Percentiles rank a stretch among this genome's conserved stretches.
phyloP scores from a whole-genome alignment of 2,888 invertebrate species.

The Leucophora obtusa region DNA sequence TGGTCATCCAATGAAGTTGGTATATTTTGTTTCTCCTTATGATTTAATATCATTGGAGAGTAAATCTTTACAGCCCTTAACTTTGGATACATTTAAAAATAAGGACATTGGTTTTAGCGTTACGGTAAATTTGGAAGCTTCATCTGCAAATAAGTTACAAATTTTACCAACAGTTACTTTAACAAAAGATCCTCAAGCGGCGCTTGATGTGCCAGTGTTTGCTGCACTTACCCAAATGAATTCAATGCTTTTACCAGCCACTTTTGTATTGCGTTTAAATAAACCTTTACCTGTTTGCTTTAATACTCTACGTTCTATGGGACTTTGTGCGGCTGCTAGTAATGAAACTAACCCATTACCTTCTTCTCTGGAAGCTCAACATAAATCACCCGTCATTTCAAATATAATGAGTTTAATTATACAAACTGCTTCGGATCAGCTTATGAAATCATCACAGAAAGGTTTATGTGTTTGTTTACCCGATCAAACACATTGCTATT shows the following conservation, averaged over 20 bases:
- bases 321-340: slow-evolving; percentile 69
- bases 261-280: slow-evolving; percentile 89
- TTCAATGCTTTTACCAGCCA: slow-evolving; percentile 93
- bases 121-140: slow-evolving; percentile 93
- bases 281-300: slow-evolving; percentile 92
- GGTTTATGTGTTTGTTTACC: slow-evolving; percentile 94
- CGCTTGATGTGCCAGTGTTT: slow-evolving; percentile 87
- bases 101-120: slow-evolving; percentile 90
- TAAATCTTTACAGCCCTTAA: slow-evolving; percentile 86
- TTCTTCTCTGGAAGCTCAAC: slow-evolving; percentile 41
- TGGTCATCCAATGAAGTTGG: slow-evolving; percentile 95
- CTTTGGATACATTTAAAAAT: slow-evolving; percentile 84
- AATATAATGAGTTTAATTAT: slow-evolving; percentile 83
- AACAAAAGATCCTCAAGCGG: slow-evolving; percentile 76
- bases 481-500: slow-evolving; percentile 96
- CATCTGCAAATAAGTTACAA: slow-evolving; percentile 85
- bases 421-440: slow-evolving; percentile 87
- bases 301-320: slow-evolving; percentile 84
- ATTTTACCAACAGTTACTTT: slow-evolving; percentile 75
- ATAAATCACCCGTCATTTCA: slow-evolving; percentile 50
- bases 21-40: slow-evolving; percentile 96
- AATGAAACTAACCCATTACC: slow-evolving; percentile 41
- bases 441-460: slow-evolving; percentile 86
- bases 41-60: slow-evolving; percentile 89
- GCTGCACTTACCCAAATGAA: slow-evolving; percentile 89